Evolutionary conservation across 2,888 invertebrate species (phyloP), one percentile per base, ranked within the genome.

Genomic region (Gibbula magus): DNA sequence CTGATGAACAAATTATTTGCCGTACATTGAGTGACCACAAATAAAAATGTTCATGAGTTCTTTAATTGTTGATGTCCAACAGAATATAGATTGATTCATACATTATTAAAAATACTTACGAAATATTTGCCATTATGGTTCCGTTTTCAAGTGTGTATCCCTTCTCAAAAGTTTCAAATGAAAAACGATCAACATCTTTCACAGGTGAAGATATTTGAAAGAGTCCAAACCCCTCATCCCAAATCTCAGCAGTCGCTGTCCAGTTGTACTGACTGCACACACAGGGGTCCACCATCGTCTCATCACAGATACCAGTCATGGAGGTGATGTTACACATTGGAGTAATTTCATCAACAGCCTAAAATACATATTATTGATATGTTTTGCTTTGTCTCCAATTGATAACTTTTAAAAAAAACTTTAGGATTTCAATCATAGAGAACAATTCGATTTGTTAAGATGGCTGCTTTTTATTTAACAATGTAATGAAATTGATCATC

Each of bases 231-330:
- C 61, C 61, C 16, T 61, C 61, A 18, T 61, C 61, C 18, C 3
- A 16, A 8, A 61, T 61, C 10, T 61, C 61, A 61, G 61, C 61
- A 61, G 61, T 29, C n/a, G 16, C 61, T 61, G 61, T 29, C 61
- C 61, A 61, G 16, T 29, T 61, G 61, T 61, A 61, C 61, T 61
- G 61, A 29, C 61, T 61, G 16, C 61, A 61, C 61, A 61, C 61
- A 61, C 61, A 61, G 29, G 61, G 61, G n/a, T 61, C 61, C 25
- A 61, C 16, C 61, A 61, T 61, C 16, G 61, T 29, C 29, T 29
- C 61, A 18, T 61, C 61, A 61, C 61, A 61, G 29, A 13, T 61
- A 29, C 61, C 61, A 29, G 61, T 61, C 61, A 61, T 18, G 16
- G 61, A 5, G 61, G 61, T 61, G 61, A 61, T 22, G 61, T 61